Base-by-base conservation (phyloP, 2,888 invertebrate genomes). In the Anthrax anthrax region DNA sequence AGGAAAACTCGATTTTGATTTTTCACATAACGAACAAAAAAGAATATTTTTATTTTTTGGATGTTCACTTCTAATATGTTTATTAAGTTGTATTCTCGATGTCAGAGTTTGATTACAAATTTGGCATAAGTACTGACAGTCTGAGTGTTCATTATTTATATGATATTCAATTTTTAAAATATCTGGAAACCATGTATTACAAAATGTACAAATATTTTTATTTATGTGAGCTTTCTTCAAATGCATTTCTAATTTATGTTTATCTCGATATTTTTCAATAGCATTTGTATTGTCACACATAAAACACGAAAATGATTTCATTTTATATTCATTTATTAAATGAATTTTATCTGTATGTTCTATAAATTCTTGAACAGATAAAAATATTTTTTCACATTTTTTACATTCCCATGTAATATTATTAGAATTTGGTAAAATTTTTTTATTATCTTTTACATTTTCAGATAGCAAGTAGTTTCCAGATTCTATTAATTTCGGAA, bases 231-330 rank as follows among this genome's bases (percentile, higher is more conserved):
- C 18, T 32, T 12, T 32, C 4, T 39, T 42, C 46, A 54, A 49
- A 39, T 58, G 58, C 9, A 37, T 34, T 10, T 47, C 51, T 2
- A 57, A 48, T 37, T 51, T 50, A 17, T 55, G 55, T 43, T 48
- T 52, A 0, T 57, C 51, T 39, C 44, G 50, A 40, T 56, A 57
- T 2, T 34, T 12, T 37, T 53, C 48, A 3, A 8, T 6, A 6
- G 23, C 8, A 23, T 23, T 8, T 23, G 23, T 8, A 23, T 23
- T 23, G 8, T 23, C 23, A 23, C 58, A 58, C 40, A 54, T 49
- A 12, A 48, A 40, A 42, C 58, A 58, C 14, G 6, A 12, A 14
- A n/a, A 36, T 3, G 23, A 16, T 27, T 19, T 38, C 14, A 6
- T 39, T 16, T 18, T 34, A n/a, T 17, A 29, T 8, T 32, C 12